Evolutionary conservation across 2,113 vertebrate genomes (phyloP).

Genomic region (Ptyas mucosa): DNA sequence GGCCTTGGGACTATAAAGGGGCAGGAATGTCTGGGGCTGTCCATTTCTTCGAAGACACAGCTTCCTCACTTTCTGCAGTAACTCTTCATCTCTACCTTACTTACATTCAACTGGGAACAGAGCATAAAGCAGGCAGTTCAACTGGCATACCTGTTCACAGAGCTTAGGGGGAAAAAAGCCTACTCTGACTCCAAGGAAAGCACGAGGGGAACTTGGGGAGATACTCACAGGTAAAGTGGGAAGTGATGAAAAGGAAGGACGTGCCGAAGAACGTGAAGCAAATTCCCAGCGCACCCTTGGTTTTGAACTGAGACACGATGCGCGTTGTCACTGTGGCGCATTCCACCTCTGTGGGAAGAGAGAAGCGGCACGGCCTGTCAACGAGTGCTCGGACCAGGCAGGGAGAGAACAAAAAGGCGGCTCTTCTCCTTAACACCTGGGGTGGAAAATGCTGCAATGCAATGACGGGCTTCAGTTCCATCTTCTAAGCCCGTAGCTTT

Average conservation of each 20-base stretch:
- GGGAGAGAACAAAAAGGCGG: not conserved
- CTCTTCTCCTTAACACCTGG: not conserved
- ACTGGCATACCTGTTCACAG: not conserved
- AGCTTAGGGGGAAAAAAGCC: not conserved
- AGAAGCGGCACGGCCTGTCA: rapidly evolving
- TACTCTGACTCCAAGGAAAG: not conserved
- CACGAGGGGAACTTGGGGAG: not conserved
- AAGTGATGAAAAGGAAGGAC: slow-evolving; percentile 97
- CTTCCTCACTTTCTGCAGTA: not conserved
- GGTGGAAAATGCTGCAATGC: not conserved
- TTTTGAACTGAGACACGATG: slow-evolving; percentile 97
- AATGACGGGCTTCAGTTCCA: not conserved
- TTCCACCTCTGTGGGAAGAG: slow-evolving; percentile 80
- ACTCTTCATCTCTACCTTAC: not conserved
- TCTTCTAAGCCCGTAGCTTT: not conserved
- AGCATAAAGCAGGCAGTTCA: not conserved
- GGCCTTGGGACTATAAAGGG: not conserved
- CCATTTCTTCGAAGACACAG: not conserved
- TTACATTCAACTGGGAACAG: not conserved
- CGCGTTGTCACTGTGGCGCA: slow-evolving; percentile 91
- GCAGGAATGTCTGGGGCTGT: not conserved
- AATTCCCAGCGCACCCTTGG: slow-evolving; percentile 90
- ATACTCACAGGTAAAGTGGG: slow-evolving; percentile 95
- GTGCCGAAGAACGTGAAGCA: slow-evolving; percentile 95
- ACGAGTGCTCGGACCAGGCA: too few species aligned